phyloP scores from a whole-genome alignment of 2,797 vertebrate species.

The Sebastes goodei region DNA sequence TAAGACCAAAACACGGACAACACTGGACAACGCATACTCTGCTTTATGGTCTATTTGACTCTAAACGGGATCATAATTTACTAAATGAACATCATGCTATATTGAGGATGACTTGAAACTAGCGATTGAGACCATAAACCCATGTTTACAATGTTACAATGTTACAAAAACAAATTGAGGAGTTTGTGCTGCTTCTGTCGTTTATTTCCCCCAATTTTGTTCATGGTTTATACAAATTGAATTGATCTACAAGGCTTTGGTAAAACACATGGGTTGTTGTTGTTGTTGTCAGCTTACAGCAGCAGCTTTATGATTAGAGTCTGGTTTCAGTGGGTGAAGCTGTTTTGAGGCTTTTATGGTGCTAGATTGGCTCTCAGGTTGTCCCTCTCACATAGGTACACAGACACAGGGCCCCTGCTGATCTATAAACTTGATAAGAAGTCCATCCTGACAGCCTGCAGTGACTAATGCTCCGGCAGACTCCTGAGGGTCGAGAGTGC shows the following conservation, averaged over 20 bases:
- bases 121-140: no score
- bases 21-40: no score
- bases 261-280: not conserved
- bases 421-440: slow-evolving; percentile 60
- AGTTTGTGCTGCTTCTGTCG: not conserved
- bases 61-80: no score
- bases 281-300: not conserved
- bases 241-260: not conserved
- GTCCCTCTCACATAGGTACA: not conserved
- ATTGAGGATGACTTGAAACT: no score
- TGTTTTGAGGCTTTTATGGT: not conserved
- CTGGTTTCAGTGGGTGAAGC: not conserved
- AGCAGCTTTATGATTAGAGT: slow-evolving; percentile 9
- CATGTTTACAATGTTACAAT: no score
- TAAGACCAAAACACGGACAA: no score
- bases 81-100: no score
- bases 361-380: slow-evolving; percentile 2
- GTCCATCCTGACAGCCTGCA: slow-evolving; percentile 38
- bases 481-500: not conserved
- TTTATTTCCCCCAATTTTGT: not conserved
- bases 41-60: no score
- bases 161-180: not conserved
- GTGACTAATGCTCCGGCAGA: slow-evolving; percentile 37
- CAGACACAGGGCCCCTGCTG: slow-evolving; percentile 8
- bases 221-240: not conserved